Conservation (phyloP, 1,140 invertebrate species). For the Lepidotrigona ventralis region DNA sequence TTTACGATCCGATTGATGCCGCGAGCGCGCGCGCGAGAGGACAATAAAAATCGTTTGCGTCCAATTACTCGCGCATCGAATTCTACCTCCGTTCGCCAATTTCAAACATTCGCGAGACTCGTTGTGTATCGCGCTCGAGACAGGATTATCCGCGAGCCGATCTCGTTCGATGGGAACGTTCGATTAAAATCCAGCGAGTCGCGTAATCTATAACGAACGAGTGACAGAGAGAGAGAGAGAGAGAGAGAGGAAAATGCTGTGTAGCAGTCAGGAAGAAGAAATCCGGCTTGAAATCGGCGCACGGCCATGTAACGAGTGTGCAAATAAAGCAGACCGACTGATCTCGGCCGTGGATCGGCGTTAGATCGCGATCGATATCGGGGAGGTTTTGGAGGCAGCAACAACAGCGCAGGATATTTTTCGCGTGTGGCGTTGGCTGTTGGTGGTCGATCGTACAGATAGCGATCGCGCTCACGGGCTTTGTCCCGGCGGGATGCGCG, state of each 20-base stretch:
- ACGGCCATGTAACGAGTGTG: background rate
- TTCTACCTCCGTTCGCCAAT: background rate
- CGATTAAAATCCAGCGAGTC: slow-evolving; percentile 29
- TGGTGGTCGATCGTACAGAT: slow-evolving; percentile 28
- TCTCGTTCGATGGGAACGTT: background rate
- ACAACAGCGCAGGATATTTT: too few species aligned
- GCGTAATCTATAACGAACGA: slow-evolving; percentile 20
- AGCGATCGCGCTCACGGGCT: slow-evolving; percentile 39
- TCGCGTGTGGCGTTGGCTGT: background rate
- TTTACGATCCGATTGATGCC: too few species aligned
- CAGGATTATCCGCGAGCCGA: background rate
- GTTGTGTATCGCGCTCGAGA: background rate
- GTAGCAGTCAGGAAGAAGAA: background rate
- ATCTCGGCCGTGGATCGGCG: background rate
- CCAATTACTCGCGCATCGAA: background rate
- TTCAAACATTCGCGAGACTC: background rate
- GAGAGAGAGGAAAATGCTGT: too few species aligned
- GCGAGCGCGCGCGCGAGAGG: too few species aligned
- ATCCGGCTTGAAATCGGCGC: slow-evolving; percentile 17
- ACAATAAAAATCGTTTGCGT: too few species aligned
- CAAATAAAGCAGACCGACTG: slow-evolving; percentile 8
- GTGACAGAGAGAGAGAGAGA: too few species aligned
- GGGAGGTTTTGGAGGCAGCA: too few species aligned
- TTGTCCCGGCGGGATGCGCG: slow-evolving; percentile 38
- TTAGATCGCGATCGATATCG: slow-evolving; percentile 39